Conservation (phyloP, 2,888 invertebrate species). For the Hydraecia micacea region DNA sequence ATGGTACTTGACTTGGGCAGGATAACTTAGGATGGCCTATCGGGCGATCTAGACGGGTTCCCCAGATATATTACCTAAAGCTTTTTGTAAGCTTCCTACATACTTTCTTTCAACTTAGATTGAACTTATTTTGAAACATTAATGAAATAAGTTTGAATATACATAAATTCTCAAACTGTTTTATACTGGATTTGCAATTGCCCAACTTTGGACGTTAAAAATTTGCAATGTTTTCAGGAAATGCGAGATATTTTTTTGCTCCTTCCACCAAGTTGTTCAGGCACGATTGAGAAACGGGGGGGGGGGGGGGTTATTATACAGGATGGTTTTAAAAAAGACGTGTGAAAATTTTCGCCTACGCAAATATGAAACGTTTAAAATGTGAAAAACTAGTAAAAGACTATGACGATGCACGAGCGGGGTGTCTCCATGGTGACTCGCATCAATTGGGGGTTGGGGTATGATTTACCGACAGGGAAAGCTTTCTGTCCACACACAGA, state of each 20-base stretch:
- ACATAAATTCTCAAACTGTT: constrained; percentile 62
- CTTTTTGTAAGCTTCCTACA: constrained; percentile 40
- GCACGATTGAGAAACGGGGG: constrained; percentile 19
- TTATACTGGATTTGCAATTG: constrained; percentile 60
- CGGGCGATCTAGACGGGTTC: constrained; percentile 38
- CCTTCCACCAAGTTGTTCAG: constrained; percentile 20
- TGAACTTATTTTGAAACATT: constrained; percentile 62
- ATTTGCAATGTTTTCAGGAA: constrained; percentile 54
- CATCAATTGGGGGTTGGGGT: constrained; percentile 1
- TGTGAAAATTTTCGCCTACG: background rate
- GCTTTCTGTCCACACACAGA: background rate
- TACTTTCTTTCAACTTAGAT: constrained; percentile 43
- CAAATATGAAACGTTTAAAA: constrained; percentile 4
- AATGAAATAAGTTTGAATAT: constrained; percentile 67
- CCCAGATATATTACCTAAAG: constrained; percentile 44
- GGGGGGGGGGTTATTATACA: background rate
- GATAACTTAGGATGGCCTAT: constrained; percentile 26
- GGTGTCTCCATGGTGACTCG: constrained; percentile 14
- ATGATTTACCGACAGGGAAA: constrained; percentile 23
- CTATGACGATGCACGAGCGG: background rate
- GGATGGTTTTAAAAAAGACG: background rate
- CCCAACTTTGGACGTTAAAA: constrained; percentile 64
- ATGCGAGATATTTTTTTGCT: constrained; percentile 48
- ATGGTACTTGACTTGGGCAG: constrained; percentile 44
- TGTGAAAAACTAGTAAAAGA: background rate